Base-by-base conservation (phyloP, 2,113 vertebrate species). In the Malurus alboscapulatus region DNA sequence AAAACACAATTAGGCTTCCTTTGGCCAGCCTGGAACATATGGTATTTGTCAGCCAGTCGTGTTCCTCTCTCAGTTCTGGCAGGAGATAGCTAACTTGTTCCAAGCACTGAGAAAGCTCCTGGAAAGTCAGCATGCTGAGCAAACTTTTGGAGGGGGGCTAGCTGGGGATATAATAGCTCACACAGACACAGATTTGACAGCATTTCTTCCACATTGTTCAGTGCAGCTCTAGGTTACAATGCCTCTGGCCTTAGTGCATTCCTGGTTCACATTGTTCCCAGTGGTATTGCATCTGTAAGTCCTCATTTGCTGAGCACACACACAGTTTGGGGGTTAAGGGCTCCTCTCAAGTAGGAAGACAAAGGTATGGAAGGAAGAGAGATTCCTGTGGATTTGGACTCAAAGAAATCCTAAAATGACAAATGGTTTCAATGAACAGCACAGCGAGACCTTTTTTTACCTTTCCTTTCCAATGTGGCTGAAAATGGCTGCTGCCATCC, bases 71-170 rank as follows among this genome's bases (percentile, higher is more conserved):
- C 26, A 3, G 0, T 94, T 94, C 92, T 96, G 96, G 93, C 95
- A 96, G 72, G 53, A 96, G 95, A 88, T 71, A 94, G 79, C 93
- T 90, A 80, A 86, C 85, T 96, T 92, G 91, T 96, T 96, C 96
- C 96, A 96, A 96, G 80, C 79, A 78, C 92, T 92, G 86, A 95
- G 94, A 94, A 94, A 94, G 92, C 96, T 96, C 96, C 95, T 96
- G 95, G 95, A 96, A 96, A 96, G 94, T 92, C 93, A 96, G 90
- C 87, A 88, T 94, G 94, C 95, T 94, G 94, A 96, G 95, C 96
- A 96, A 96, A 96, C 96, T 94, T 93, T 86, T 91, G 93, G 93
- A 96, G 92, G 40, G 91, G 87, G 94, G 75, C 63, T 95, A 88
- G 72, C 79, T 84, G 57, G 85, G 93, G 83, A 90, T 95, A 95